A percentile compares a stretch with the other conserved stretches of the same genome.
phyloP scores from a whole-genome alignment of 2,797 vertebrate genomes.

The Pyrocephalus nanus region DNA sequence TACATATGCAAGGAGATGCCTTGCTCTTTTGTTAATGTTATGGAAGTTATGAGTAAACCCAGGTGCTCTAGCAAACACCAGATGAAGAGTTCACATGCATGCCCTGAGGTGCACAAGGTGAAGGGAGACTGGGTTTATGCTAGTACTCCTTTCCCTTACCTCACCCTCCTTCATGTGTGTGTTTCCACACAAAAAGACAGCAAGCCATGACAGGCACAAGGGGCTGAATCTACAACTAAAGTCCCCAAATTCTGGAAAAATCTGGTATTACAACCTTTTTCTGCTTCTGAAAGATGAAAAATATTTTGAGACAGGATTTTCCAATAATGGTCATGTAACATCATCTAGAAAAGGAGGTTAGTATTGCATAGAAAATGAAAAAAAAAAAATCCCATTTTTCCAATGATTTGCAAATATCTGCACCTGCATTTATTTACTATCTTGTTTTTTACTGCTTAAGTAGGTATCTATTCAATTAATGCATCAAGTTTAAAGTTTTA shows the following conservation, averaged over 20 bases:
- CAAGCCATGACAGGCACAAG: not conserved
- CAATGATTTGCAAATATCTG: not conserved
- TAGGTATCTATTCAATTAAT: not conserved
- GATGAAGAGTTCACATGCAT: not conserved
- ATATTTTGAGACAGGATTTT: not conserved
- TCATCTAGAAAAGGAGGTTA: not conserved
- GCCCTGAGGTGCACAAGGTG: not conserved
- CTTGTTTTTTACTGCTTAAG: not conserved
- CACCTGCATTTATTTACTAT: not conserved
- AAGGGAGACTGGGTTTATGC: not conserved
- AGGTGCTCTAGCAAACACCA: not conserved
- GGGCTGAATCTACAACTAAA: not conserved
- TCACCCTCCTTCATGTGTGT: not conserved
- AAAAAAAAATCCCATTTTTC: not conserved
- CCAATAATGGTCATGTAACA: not conserved
- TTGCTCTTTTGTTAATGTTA: not conserved
- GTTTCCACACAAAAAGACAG: not conserved
- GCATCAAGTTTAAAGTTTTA: not conserved
- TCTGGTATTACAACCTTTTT: not conserved
- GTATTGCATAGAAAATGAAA: not conserved
- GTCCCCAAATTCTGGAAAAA: not conserved
- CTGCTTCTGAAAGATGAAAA: not conserved
- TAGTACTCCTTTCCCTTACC: not conserved
- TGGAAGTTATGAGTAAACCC: not conserved
- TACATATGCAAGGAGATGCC: not conserved